A percentile compares a stretch with the other conserved stretches of the same genome.
phyloP scores from a whole-genome alignment of 1,140 invertebrate genomes.

The Brachionus paranguensis region DNA sequence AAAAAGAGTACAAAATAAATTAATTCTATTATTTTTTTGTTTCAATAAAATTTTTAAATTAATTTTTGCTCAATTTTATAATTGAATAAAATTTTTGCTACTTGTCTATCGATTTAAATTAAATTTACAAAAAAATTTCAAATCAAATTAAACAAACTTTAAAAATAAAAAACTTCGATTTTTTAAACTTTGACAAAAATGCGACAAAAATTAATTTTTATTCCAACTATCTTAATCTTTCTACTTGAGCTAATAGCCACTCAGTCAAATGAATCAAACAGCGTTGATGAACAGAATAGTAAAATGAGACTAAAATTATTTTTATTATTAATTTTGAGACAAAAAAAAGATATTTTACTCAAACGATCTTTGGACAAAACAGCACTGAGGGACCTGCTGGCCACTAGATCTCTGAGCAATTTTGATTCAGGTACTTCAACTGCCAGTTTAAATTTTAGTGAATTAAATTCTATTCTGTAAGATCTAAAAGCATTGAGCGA shows the following conservation, averaged over 20 bases:
- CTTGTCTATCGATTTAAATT: neutral
- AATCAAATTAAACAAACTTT: neutral
- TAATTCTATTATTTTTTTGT: too few species aligned
- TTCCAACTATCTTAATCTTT: neutral
- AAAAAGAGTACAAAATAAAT: too few species aligned
- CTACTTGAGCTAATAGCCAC: neutral
- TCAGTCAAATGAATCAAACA: neutral
- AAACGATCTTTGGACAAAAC: neutral
- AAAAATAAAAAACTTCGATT: neutral
- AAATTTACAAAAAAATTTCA: neutral
- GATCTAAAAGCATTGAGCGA: neutral
- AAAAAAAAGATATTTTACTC: neutral
- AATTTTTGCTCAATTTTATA: neutral
- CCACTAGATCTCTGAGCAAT: neutral
- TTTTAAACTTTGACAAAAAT: neutral
- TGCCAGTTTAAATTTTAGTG: neutral
- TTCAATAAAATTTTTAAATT: neutral
- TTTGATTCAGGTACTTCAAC: neutral
- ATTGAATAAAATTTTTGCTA: neutral
- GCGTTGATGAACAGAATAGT: neutral
- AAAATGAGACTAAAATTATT: neutral
- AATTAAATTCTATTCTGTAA: neutral
- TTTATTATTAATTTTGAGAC: neutral
- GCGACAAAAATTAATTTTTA: neutral
- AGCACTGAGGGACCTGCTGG: neutral